Conservation (phyloP, 2,797 vertebrate genomes). For the Lagorchestes hirsutus region DNA sequence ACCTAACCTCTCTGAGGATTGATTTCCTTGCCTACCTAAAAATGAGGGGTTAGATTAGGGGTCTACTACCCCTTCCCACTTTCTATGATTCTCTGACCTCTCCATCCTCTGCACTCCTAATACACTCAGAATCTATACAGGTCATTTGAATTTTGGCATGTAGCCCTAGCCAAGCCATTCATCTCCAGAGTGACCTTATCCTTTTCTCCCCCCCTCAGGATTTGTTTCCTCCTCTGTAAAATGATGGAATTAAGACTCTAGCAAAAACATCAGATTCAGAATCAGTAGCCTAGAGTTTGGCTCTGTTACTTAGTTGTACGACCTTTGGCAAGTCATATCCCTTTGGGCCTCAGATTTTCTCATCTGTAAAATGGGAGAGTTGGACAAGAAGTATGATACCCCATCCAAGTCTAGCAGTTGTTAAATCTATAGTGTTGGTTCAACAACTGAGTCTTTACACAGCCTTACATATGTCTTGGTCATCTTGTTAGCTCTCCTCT, state of each 20-base stretch:
- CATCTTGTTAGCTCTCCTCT: background rate
- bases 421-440: background rate
- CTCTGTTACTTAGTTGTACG: background rate
- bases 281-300: background rate
- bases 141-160: background rate
- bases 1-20: background rate
- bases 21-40: background rate
- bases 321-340: background rate
- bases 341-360: background rate
- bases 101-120: background rate
- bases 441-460: background rate
- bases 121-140: background rate
- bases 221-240: background rate
- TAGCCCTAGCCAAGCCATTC: background rate
- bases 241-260: background rate
- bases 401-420: background rate
- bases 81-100: background rate
- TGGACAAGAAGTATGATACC: background rate
- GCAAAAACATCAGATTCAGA: background rate
- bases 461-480: background rate
- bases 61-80: background rate
- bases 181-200: background rate
- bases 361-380: background rate
- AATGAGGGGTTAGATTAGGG: background rate
- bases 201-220: background rate